phyloP scores from a whole-genome alignment of 1,140 invertebrate genomes.

The Acyrthosiphon pisum region DNA sequence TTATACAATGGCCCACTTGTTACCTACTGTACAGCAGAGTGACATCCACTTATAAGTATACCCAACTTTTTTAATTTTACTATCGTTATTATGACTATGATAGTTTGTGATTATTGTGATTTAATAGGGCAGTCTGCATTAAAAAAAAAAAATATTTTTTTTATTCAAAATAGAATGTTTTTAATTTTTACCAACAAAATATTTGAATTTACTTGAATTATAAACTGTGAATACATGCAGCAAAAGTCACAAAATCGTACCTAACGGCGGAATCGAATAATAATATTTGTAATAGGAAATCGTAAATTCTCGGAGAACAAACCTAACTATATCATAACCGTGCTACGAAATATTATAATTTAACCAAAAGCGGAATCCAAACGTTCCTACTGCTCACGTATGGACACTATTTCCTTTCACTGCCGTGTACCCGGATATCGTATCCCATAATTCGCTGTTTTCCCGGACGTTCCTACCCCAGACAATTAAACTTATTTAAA shows the following conservation, averaged over 20 bases:
- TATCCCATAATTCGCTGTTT: slow-evolving; percentile 10
- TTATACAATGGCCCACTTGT: too few species aligned
- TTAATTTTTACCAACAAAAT: too few species aligned
- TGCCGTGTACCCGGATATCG: slow-evolving; percentile 10
- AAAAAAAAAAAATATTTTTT: not conserved
- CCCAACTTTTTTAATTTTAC: too few species aligned
- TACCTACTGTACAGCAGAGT: too few species aligned
- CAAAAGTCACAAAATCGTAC: not conserved
- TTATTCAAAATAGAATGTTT: too few species aligned
- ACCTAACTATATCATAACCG: not conserved
- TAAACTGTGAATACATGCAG: not conserved
- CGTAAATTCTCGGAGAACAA: not conserved
- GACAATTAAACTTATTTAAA: slow-evolving; percentile 18
- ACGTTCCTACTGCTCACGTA: not conserved
- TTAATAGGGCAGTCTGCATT: not conserved
- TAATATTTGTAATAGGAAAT: slow-evolving; percentile 17
- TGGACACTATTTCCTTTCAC: not conserved
- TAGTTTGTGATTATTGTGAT: not conserved
- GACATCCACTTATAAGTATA: too few species aligned
- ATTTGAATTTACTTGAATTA: not conserved
- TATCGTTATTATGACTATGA: not conserved
- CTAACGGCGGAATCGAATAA: not conserved
- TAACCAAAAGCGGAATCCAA: not conserved
- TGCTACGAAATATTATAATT: not conserved
- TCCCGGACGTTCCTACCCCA: not conserved